Percentiles rank a stretch among this genome's conserved stretches.
These are phyloP conservation scores for Oplegnathus fasciatus DNA, from an alignment of 2,113 vertebrate species.

Conservation along the genomic window DNA sequence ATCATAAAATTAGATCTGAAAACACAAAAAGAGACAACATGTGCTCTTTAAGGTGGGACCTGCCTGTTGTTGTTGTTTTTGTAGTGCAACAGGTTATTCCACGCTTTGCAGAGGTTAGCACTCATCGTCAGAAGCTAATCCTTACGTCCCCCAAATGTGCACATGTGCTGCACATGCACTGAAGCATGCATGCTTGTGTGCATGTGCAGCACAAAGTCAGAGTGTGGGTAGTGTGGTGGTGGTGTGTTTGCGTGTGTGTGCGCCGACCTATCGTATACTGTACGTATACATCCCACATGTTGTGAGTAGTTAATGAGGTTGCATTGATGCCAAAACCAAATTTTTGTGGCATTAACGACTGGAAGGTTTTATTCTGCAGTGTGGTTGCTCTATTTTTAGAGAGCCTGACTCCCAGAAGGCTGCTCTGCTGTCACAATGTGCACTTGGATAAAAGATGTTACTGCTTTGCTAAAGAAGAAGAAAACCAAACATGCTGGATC, in stretches of 20 bases:
- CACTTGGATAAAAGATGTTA: slow-evolving; percentile 15
- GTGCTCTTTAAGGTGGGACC: slow-evolving; percentile 5
- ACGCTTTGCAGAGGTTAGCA: slow-evolving; percentile 15
- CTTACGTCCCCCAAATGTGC: slow-evolving; percentile 8
- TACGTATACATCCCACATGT: background rate
- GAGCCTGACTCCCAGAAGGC: background rate
- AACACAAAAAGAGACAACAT: background rate
- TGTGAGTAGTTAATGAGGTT: slow-evolving; percentile 28
- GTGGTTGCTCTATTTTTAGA: slow-evolving; percentile 42
- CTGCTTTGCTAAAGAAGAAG: background rate
- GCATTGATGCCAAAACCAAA: slow-evolving; percentile 34
- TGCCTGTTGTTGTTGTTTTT: slow-evolving; percentile 39
- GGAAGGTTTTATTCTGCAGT: slow-evolving; percentile 33
- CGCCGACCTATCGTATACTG: slow-evolving; percentile 1
- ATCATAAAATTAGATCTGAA: background rate
- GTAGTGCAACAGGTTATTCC: slow-evolving; percentile 60
- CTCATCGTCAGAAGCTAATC: slow-evolving; percentile 35
- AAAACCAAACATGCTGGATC: background rate
- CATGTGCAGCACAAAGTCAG: slow-evolving; percentile 35
- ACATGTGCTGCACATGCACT: slow-evolving; percentile 51
- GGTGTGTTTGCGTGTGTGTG: slow-evolving; percentile 8
- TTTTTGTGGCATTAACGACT: slow-evolving; percentile 14
- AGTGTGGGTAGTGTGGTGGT: background rate
- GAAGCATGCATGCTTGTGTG: slow-evolving; percentile 40
- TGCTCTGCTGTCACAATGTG: slow-evolving; percentile 30